Percentiles rank a stretch among this genome's conserved stretches.
These are phyloP conservation scores for Eristalis intricaria DNA, from an alignment of 2,888 invertebrate species.

Conservation along the genomic window DNA sequence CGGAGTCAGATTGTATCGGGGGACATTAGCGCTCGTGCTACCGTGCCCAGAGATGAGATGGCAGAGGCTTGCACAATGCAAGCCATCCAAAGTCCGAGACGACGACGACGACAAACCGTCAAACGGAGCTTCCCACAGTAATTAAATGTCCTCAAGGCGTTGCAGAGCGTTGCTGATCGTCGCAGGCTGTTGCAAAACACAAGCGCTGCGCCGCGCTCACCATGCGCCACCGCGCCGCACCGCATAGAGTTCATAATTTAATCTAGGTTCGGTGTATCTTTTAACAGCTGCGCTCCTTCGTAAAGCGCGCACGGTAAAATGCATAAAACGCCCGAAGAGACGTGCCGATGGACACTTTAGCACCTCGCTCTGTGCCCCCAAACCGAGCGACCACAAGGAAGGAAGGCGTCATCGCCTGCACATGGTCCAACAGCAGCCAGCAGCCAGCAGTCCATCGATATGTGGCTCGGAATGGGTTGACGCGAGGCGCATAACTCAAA, in stretches of 20 bases:
- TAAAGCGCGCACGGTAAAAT: slow-evolving; percentile 20
- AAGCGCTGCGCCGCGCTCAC: slow-evolving; percentile 39
- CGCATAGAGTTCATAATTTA: slow-evolving; percentile 67
- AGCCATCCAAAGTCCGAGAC: slow-evolving; percentile 32
- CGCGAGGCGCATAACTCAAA: slow-evolving; percentile 63
- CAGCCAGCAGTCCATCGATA: slow-evolving; percentile 55
- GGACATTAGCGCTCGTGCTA: slow-evolving; percentile 49
- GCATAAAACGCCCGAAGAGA: slow-evolving; percentile 52
- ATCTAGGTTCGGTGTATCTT: slow-evolving; percentile 56
- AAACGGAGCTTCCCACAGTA: slow-evolving; percentile 61
- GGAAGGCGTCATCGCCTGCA: slow-evolving; percentile 49
- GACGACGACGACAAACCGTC: not conserved
- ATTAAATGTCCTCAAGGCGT: slow-evolving; percentile 68
- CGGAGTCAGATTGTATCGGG: slow-evolving; percentile 44
- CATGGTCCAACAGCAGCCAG: not conserved
- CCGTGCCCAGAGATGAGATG: slow-evolving; percentile 18
- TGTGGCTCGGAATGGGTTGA: slow-evolving; percentile 60
- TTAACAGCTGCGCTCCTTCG: slow-evolving; percentile 42
- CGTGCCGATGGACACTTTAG: slow-evolving; percentile 63
- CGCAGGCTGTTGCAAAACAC: slow-evolving; percentile 27
- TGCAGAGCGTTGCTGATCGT: slow-evolving; percentile 32
- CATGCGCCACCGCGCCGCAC: slow-evolving; percentile 43
- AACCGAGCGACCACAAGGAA: slow-evolving; percentile 40
- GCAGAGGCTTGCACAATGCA: slow-evolving; percentile 41
- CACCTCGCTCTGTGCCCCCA: slow-evolving; percentile 43